Base-by-base conservation (phyloP, 2,113 vertebrate genomes). In the Caracal caracal region DNA sequence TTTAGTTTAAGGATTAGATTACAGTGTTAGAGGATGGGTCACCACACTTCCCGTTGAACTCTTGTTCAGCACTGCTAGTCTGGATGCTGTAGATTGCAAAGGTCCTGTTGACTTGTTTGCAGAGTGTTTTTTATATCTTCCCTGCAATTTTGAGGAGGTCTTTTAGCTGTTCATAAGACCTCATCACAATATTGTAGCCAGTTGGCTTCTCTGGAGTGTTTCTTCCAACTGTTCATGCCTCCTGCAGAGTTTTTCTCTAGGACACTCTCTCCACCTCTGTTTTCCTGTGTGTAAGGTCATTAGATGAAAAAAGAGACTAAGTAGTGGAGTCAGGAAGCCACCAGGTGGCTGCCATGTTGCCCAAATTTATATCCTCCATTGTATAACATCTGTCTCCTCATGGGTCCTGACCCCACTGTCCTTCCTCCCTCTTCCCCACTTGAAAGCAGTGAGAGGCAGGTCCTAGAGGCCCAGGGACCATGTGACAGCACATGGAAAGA, bases 1-100 rank as follows among this genome's bases (percentile, higher is more conserved):
- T 98, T 98, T 97, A 98, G 97, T 96, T 98, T 98, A 97, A 96
- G 97, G 97, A 97, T 98, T 98, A 98, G 98, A 98, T 98, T 97
- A 93, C 93, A 30, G 33, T 59, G 90, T 94, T 98, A 94, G 96
- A 94, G 94, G 93, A 91, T 88, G 94, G 98, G 97, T 98, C 97
- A 97, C 96, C 73, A 93, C 12, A 0, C 96, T 98, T 97, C 93
- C 0, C 0, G 40, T 89, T 1, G n/a, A 81, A 82, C 65, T 94
- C 86, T 98, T 59, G 84, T 85, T 88, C 66, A 76, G 61, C 84
- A 87, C n/a, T 79, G 37, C 4, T 96, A n/a, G 92, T 75, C 65
- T 2, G 6, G 86, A 28, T 75, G 33, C 88, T 93, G 40, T 10
- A 88, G 70, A 51, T 88, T 90, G 88, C 61, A 71, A 88, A 94